Evolutionary conservation across 2,888 invertebrate genomes (phyloP).

Genomic region (Neoitamus cyanurus): DNA sequence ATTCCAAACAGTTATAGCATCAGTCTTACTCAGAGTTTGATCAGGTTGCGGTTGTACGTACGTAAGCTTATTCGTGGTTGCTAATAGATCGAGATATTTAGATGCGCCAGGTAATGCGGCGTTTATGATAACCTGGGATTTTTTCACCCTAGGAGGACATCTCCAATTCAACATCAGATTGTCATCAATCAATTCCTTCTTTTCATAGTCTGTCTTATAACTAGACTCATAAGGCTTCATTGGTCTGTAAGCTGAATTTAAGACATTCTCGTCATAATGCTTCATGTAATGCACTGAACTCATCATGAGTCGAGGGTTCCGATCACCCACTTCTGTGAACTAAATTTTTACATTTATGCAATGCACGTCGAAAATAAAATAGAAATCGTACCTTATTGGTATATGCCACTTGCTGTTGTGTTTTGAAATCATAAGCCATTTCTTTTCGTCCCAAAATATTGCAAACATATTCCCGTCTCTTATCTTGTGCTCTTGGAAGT

Average conservation of each 20-base stretch:
- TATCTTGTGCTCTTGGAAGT: background rate
- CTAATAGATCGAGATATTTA: conserved; percentile 50
- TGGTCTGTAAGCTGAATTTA: conserved; percentile 58
- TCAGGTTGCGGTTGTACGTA: conserved; percentile 10
- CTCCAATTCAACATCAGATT: background rate
- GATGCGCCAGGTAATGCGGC: conserved; percentile 44
- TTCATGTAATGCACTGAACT: conserved; percentile 54
- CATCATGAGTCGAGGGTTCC: background rate
- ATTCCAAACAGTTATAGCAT: conserved; percentile 50
- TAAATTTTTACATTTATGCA: background rate
- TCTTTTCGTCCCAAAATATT: background rate
- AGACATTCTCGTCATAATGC: conserved; percentile 57
- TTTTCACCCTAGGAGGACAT: conserved; percentile 2
- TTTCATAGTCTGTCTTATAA: conserved; percentile 56
- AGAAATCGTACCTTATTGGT: conserved; percentile 18
- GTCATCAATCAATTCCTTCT: background rate
- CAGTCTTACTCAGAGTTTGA: conserved; percentile 27
- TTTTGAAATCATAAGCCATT: conserved; percentile 1
- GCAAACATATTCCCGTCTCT: background rate
- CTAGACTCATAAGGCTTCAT: conserved; percentile 58
- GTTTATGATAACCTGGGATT: conserved; percentile 10
- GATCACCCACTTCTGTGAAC: background rate
- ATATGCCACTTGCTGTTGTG: conserved; percentile 34
- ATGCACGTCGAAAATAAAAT: background rate
- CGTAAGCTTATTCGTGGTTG: conserved; percentile 47